Evolutionary conservation across 1,140 invertebrate species (phyloP).

Genomic region (Heliconius himera): DNA sequence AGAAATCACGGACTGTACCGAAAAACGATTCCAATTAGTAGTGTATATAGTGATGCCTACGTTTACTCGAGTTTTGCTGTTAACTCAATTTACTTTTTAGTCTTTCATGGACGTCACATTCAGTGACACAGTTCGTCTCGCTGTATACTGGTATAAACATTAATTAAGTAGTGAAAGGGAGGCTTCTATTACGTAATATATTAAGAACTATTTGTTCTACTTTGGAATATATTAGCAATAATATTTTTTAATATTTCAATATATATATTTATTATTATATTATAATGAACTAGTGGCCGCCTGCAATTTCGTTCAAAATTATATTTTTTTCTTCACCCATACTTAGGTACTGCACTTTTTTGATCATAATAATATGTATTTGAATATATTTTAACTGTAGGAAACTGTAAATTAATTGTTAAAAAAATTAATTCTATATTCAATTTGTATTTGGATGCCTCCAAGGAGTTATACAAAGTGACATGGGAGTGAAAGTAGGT

Average conservation of each 20-base stretch:
- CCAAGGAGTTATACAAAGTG: no score
- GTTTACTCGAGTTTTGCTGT: conserved; percentile 19
- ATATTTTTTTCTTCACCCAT: no score
- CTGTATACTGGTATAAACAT: neutral
- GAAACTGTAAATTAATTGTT: no score
- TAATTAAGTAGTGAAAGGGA: conserved; percentile 1
- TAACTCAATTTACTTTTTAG: conserved; percentile 23
- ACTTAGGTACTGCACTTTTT: no score
- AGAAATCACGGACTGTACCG: neutral
- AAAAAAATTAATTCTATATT: no score
- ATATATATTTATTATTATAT: no score
- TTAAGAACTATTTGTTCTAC: neutral
- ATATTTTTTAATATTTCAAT: no score
- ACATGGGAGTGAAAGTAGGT: no score
- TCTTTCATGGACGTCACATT: conserved; percentile 15
- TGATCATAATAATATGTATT: no score
- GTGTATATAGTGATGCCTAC: conserved; percentile 13
- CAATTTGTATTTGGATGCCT: no score
- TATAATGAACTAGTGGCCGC: neutral
- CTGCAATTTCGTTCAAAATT: no score
- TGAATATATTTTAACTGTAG: no score
- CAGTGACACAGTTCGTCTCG: conserved; percentile 3
- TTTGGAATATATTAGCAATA: neutral
- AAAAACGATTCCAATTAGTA: conserved; percentile 22
- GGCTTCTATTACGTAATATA: neutral